These are phyloP conservation scores for Melanotaenia duboulayi DNA, from an alignment of 2,113 vertebrate genomes.

Conservation along the genomic window DNA sequence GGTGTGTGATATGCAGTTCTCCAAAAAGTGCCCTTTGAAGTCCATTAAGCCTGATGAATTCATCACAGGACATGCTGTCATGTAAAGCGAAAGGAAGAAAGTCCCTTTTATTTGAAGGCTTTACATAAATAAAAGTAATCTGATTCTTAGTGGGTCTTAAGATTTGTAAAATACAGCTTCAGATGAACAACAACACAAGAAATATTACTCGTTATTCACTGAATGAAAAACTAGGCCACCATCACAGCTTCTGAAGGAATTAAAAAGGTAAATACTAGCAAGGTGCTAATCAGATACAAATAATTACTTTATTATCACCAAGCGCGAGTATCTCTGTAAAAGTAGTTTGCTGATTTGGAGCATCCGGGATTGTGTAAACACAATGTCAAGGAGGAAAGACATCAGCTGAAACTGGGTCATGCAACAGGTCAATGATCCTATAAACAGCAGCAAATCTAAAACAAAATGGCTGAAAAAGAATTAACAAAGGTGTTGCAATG, in stretches of 20 bases:
- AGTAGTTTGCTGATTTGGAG: neutral
- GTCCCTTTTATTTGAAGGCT: neutral
- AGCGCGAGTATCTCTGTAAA: neutral
- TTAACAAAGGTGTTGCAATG: neutral
- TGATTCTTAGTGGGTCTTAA: neutral
- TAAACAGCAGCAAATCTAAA: too few relatives aligned
- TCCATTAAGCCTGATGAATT: constrained; percentile 9
- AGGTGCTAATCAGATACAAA: too few relatives aligned
- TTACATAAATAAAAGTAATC: neutral
- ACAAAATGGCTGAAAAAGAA: neutral
- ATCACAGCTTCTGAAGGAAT: too few relatives aligned
- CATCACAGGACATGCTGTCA: neutral
- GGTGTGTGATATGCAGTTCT: neutral
- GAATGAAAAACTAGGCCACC: too few relatives aligned
- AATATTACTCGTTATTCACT: too few relatives aligned
- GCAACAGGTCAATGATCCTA: neutral
- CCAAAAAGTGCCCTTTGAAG: constrained; percentile 4
- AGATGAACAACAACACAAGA: neutral
- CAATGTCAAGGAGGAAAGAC: too few relatives aligned
- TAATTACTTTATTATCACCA: too few relatives aligned
- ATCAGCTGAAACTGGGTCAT: neutral
- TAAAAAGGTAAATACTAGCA: too few relatives aligned
- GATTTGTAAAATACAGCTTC: neutral
- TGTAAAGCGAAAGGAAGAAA: neutral
- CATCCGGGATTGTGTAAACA: neutral